Percentiles rank a stretch among this genome's conserved stretches.
phyloP scores from a whole-genome alignment of 92 coral and sea anemone species.

The Zoanthus solanderi region DNA sequence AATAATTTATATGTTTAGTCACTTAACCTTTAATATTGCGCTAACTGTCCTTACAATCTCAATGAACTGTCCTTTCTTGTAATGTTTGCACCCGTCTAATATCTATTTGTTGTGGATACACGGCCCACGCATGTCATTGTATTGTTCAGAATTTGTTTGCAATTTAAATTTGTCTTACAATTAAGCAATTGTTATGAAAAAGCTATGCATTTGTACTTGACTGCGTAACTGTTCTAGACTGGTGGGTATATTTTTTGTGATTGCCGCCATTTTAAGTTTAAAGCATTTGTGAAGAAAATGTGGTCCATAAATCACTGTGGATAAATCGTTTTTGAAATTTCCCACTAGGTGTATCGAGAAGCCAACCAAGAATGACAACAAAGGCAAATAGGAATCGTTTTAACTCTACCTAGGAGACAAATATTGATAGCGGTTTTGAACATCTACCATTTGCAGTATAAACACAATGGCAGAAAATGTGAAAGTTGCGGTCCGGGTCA shows the following conservation, averaged over 20 bases:
- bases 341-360: not conserved
- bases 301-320: not conserved
- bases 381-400: not conserved
- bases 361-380: not conserved
- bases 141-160: conserved; percentile 23
- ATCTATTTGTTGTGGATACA: conserved; percentile 44
- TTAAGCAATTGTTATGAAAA: not conserved
- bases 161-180: conserved; percentile 29
- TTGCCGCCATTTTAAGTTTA: not conserved
- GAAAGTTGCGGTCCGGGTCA: conserved; percentile 90
- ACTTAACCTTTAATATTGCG: too few species aligned
- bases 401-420: not conserved
- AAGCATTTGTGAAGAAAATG: not conserved
- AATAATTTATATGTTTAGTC: too few species aligned
- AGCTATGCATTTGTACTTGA: not conserved
- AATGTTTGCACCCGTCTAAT: not conserved
- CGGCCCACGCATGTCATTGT: not conserved
- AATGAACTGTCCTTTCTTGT: too few species aligned
- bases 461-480: conserved; percentile 90
- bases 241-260: not conserved
- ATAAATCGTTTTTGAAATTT: not conserved
- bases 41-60: too few species aligned
- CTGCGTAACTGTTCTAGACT: not conserved
- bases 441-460: not conserved
- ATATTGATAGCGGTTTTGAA: not conserved